phyloP scores from a whole-genome alignment of 2,888 invertebrate species.

The Chrysopilus asiliformis region DNA sequence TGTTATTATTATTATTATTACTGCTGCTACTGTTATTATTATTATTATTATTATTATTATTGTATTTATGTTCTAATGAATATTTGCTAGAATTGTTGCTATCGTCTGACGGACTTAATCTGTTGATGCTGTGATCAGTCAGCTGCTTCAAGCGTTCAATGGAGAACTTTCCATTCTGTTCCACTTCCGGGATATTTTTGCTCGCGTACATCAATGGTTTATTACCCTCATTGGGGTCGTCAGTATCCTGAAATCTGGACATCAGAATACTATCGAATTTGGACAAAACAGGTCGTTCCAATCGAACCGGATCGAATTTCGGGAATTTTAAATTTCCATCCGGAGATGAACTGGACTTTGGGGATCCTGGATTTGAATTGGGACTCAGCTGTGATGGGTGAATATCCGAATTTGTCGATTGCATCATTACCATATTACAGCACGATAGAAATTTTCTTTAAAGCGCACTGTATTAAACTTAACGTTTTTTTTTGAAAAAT shows the following conservation, averaged over 20 bases:
- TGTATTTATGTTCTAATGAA: conserved; percentile 17
- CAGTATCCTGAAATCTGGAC: conserved; percentile 7
- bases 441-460: no score
- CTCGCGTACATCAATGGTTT: conserved; percentile 5
- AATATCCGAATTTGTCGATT: conserved; percentile 27
- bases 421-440: conserved; percentile 35
- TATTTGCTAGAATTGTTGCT: conserved; percentile 12
- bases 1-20: conserved; percentile 6
- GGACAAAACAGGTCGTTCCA: conserved; percentile 11
- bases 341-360: conserved; percentile 32
- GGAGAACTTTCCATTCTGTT: conserved; percentile 26
- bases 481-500: no score
- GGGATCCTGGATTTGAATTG: conserved; percentile 33
- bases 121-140: conserved; percentile 28
- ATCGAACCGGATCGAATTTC: conserved; percentile 12
- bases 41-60: conserved; percentile 19
- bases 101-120: conserved; percentile 28
- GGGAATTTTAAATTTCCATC: conserved; percentile 7
- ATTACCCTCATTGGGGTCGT: conserved; percentile 1
- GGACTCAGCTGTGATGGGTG: conserved; percentile 31
- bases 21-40: conserved; percentile 12
- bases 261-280: conserved; percentile 14
- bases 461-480: no score
- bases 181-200: conserved; percentile 11
- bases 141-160: conserved; percentile 34